Base-by-base conservation (phyloP, 2,113 vertebrate species). In the Emberiza fucata region DNA sequence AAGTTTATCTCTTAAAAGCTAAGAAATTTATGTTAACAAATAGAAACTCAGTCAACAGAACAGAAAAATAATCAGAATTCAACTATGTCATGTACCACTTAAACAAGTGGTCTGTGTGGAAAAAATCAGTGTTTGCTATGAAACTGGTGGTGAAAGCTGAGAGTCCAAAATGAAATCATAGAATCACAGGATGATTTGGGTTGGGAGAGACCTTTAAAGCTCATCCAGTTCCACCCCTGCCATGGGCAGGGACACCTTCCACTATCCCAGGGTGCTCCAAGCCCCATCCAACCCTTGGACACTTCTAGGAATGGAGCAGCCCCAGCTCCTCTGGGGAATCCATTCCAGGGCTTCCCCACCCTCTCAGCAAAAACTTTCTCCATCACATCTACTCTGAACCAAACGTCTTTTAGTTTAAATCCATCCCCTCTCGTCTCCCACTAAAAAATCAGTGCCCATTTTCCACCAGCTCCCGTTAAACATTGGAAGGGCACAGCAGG, bases 401-500 rank as follows among this genome's bases (percentile, higher is more conserved):
- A 0, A 15, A 27, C 12, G 8, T 37, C 22, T 31, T 51, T 21
- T 6, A 24, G 23, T 44, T 40, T 22, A 39, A 71, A 81, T 4
- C 28, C 73, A 31, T 12, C 5, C 1, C 4, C 6, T 10, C 28
- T 45, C 23, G 8, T 22, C 9, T 11, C 5, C 22, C 4, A 1
- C 23, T 5, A 11, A 9, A 59, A 48, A 27, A 14, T 9, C 8
- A 44, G 28, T 50, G 21, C 37, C 11, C 28, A 14, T 16, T 28
- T 56, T 35, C 28, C 31, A 7, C 1, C 19, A 42, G 22, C 11
- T 39, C 29, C 29, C 10, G 14, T 14, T 7, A 17, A 51, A 15
- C 2, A 15, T 0, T 14, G n/a, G 5, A 11, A 50, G 37, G 42
- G 3, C 8, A 5, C 22, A 22, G 6, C 13, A 22, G 56, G 13